phyloP scores from a whole-genome alignment of 1,140 invertebrate genomes.

The Drosophila gunungcola region DNA sequence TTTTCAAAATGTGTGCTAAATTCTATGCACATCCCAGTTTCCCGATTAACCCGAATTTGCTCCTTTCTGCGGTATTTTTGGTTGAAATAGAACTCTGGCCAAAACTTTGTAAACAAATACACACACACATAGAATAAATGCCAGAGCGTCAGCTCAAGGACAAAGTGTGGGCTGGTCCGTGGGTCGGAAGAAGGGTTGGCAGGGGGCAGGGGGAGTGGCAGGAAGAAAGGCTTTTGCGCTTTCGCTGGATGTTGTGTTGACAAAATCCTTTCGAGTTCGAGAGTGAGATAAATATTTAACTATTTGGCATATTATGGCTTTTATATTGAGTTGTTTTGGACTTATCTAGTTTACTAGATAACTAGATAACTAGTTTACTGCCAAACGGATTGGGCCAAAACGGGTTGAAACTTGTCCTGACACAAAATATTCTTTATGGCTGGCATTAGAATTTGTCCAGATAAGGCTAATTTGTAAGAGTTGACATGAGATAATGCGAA shows the following conservation, averaged over 20 bases:
- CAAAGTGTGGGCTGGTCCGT: constrained; percentile 10
- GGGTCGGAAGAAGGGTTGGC: background rate
- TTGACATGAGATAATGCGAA: constrained; percentile 65
- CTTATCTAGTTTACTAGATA: constrained; percentile 82
- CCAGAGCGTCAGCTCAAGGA: constrained; percentile 36
- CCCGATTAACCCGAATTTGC: background rate
- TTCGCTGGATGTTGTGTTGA: constrained; percentile 41
- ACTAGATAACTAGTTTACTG: constrained; percentile 81
- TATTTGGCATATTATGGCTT: constrained; percentile 81
- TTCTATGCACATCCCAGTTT: constrained; percentile 39
- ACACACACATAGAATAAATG: constrained; percentile 53
- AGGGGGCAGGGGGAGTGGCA: constrained; percentile 7
- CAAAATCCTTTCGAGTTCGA: constrained; percentile 46
- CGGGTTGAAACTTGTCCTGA: constrained; percentile 39
- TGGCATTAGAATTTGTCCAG: constrained; percentile 54
- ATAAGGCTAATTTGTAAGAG: constrained; percentile 16
- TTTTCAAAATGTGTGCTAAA: constrained; percentile 74
- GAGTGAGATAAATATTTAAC: constrained; percentile 58
- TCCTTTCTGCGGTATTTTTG: constrained; percentile 44
- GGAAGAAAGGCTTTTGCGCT: constrained; percentile 26
- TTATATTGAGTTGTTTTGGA: constrained; percentile 84
- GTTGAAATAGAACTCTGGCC: constrained; percentile 39
- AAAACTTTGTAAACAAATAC: constrained; percentile 68
- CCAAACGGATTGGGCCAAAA: constrained; percentile 57
- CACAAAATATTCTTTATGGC: constrained; percentile 53